A percentile compares a stretch with the other conserved stretches of the same genome.
phyloP scores from a whole-genome alignment of 2,113 vertebrate genomes.

The Willisornis vidua region DNA sequence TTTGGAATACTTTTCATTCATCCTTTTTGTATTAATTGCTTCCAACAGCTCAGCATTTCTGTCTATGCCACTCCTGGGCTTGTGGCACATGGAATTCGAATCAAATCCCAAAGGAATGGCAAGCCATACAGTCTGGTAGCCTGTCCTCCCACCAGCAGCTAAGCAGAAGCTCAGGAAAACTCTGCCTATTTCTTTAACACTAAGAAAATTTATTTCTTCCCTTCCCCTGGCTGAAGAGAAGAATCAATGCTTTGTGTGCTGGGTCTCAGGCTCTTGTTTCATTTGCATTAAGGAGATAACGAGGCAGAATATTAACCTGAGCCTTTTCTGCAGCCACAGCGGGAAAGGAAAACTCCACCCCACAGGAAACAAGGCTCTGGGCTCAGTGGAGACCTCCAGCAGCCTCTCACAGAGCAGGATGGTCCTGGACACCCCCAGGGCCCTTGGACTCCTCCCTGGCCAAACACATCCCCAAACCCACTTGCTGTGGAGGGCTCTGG shows the following conservation, averaged over 20 bases:
- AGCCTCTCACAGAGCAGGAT: not conserved
- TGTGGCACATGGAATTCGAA: not conserved
- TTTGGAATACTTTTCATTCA: not conserved
- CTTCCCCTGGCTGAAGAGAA: not conserved
- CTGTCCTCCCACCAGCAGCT: not conserved
- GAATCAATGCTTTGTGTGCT: not conserved
- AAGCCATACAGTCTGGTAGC: not conserved
- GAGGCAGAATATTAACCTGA: not conserved
- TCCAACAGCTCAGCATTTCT: not conserved
- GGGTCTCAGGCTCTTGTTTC: not conserved
- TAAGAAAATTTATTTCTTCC: not conserved
- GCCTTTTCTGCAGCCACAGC: not conserved
- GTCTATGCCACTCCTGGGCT: not conserved
- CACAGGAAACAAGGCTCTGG: not conserved
- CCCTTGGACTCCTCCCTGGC: rapidly evolving
- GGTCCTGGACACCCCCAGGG: not conserved
- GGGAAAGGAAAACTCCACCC: not conserved
- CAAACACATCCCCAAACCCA: not conserved
- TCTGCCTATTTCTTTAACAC: not conserved
- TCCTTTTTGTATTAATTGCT: not conserved
- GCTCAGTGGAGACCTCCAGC: not conserved
- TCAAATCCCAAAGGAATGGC: not conserved
- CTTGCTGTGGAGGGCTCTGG: no score
- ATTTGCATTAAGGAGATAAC: not conserved
- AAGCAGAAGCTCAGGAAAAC: not conserved